Evolutionary conservation across 2,888 invertebrate genomes (phyloP).

Genomic region (Buathra laborator): DNA sequence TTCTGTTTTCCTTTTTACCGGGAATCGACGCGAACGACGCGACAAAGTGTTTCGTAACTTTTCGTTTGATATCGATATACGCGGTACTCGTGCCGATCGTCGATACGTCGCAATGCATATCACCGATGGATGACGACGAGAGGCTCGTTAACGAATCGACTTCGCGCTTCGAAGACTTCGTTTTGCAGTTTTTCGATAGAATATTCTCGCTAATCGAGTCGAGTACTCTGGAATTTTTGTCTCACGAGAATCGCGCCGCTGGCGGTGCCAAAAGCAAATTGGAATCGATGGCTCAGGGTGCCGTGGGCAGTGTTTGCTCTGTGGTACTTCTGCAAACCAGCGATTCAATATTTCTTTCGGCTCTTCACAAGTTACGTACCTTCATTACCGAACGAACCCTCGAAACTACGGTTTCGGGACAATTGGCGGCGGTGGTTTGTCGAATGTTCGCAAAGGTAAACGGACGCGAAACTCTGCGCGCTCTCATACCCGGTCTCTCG

Average conservation of each 20-base stretch:
- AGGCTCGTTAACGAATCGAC: constrained; percentile 91
- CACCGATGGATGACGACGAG: constrained; percentile 92
- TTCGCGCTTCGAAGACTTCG: constrained; percentile 95
- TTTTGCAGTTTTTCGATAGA: constrained; percentile 93
- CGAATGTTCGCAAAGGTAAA: constrained; percentile 89
- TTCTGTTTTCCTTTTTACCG: constrained; percentile 93
- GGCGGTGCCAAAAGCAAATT: constrained; percentile 88
- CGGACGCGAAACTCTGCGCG: constrained; percentile 89
- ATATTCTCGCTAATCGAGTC: constrained; percentile 91
- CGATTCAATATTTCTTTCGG: constrained; percentile 87
- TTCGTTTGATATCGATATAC: constrained; percentile 92
- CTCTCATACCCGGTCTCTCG: constrained; percentile 91
- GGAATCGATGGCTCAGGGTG: constrained; percentile 91
- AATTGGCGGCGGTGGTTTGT: constrained; percentile 91
- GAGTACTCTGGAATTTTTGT: constrained; percentile 89
- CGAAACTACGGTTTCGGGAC: constrained; percentile 94
- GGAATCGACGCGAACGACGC: constrained; percentile 97
- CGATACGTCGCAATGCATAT: constrained; percentile 93
- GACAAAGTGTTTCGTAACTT: constrained; percentile 90
- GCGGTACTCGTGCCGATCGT: constrained; percentile 93
- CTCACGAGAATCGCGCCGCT: constrained; percentile 86
- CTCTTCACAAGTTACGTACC: constrained; percentile 91
- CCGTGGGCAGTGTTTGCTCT: constrained; percentile 89
- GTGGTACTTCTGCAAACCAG: constrained; percentile 91
- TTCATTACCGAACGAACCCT: constrained; percentile 92